These are phyloP conservation scores for Palythoa grandis DNA, from an alignment of 92 coral and sea anemone genomes.

Conservation along the genomic window DNA sequence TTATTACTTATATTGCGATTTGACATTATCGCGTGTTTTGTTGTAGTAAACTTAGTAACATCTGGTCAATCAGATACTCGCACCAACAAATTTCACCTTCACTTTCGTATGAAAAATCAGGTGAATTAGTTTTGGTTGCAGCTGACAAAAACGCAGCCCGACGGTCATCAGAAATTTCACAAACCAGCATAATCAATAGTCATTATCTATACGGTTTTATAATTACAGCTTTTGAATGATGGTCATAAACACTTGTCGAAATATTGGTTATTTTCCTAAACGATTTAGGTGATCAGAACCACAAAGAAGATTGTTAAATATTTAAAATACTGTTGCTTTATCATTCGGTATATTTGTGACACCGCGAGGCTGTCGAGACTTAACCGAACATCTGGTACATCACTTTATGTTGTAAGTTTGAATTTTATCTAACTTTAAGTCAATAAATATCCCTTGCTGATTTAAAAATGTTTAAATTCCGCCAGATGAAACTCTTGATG, in stretches of 20 bases:
- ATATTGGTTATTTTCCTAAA: slow-evolving; percentile 8
- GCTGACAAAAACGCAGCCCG: no score
- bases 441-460: neutral
- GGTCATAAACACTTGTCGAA: neutral
- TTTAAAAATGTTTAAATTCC: neutral
- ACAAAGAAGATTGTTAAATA: neutral
- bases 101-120: no score
- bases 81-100: no score
- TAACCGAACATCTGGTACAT: neutral
- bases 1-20: no score
- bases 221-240: neutral
- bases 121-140: no score
- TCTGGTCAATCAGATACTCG: no score
- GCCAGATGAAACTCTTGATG: neutral
- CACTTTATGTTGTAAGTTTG: neutral
- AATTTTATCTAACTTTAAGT: neutral
- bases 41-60: no score
- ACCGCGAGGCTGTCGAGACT: neutral
- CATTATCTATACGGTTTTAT: no score
- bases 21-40: no score
- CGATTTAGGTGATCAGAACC: neutral
- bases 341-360: neutral
- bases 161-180: no score
- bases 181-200: no score
- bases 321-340: neutral